Percentiles rank a stretch among this genome's conserved stretches.
These are phyloP conservation scores for Eurypyga helias DNA, from an alignment of 2,113 vertebrate genomes.

Conservation along the genomic window DNA sequence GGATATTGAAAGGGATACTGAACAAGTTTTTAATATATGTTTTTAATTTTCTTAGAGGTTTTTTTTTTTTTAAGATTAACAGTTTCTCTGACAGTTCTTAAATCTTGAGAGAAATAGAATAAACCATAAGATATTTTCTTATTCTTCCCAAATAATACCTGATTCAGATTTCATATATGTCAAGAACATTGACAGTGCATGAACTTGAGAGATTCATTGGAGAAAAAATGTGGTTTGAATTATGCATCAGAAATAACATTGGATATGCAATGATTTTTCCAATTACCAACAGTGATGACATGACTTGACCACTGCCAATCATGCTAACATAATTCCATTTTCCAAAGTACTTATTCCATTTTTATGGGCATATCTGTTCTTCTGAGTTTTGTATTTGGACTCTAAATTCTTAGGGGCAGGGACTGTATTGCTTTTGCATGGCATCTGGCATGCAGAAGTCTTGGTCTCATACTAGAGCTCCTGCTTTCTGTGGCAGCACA, in stretches of 20 bases:
- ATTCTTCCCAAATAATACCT: background rate
- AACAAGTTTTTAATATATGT: background rate
- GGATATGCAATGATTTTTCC: background rate
- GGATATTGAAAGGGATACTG: background rate
- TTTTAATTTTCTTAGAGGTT: background rate
- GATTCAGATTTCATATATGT: background rate
- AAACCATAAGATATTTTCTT: background rate
- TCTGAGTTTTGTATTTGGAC: background rate
- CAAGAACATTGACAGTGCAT: background rate
- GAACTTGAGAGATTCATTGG: background rate
- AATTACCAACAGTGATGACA: background rate
- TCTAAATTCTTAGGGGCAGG: background rate
- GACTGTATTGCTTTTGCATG: background rate
- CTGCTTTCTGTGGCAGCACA: background rate
- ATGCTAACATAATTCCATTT: background rate
- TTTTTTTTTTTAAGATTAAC: background rate
- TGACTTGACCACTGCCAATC: background rate
- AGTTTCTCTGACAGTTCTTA: background rate
- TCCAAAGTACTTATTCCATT: background rate
- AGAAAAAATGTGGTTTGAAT: background rate
- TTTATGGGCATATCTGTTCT: background rate
- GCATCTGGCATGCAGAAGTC: too few relatives aligned
- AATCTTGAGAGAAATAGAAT: background rate
- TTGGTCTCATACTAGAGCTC: background rate
- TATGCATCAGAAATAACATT: background rate